Base-by-base conservation (phyloP, 2,113 vertebrate species). In the Centropristis striata region DNA sequence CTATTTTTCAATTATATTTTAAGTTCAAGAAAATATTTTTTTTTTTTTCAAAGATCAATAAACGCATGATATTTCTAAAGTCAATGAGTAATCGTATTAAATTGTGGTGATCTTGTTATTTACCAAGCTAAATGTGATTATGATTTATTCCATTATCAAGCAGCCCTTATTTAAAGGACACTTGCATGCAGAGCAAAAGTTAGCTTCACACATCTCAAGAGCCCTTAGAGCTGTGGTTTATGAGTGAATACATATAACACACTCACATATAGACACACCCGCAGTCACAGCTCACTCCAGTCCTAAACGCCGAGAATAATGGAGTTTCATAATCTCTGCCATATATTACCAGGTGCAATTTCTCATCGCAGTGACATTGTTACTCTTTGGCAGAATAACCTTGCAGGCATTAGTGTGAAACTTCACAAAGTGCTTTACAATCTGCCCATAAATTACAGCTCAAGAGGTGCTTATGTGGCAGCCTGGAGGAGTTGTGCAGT, bases 361-460 rank as follows among this genome's bases (percentile, higher is more conserved):
- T 72, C 71, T 86, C 79, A 69, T 81, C 63, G 36, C 15, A 57
- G 79, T 82, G 81, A 88, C 85, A 81, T 69, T 86, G 80, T 86
- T 80, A 68, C 88, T 86, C 86, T 77, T 71, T 74, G 63, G 81
- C 60, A 67, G 78, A 80, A 80, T 82, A 90, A 89, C 85, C 89
- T 90, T 76, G 71, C 66, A 68, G 86, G 76, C 83, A 59, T 86
- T 75, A 88, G 41, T 73, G 47, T 71, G 76, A 83, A 81, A 81
- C 71, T 76, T 78, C 70, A 57, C 72, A 84, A 86, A 89, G 80
- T 82, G 87, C 82, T 90, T 88, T 86, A 88, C 84, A 80, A 75
- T 83, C 58, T 42, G 51, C 63, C 58, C 83, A 81, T 90, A 88
- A 90, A 90, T 90, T 78, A 76, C 73, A 72, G 79, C 81, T 86